These are phyloP conservation scores for Whitmania pigra DNA, from an alignment of 1,140 invertebrate genomes.

Conservation along the genomic window DNA sequence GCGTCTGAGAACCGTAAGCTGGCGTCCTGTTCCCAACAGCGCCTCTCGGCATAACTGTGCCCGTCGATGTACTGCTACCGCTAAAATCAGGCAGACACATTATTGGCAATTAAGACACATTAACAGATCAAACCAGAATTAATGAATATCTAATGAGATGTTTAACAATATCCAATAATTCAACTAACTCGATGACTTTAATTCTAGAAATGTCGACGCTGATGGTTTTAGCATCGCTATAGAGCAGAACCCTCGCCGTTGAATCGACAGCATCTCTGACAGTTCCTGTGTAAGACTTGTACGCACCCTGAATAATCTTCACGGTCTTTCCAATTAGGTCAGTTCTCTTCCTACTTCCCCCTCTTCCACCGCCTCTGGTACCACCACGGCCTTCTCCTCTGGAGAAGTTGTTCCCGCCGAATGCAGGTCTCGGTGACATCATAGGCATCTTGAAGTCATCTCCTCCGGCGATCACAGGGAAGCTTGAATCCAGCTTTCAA, in stretches of 20 bases:
- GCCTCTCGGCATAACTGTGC: background rate
- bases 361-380: constrained; percentile 15
- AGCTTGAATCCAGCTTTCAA: no score
- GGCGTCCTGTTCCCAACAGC: background rate
- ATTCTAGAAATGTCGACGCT: constrained; percentile 89
- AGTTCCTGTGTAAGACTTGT: constrained; percentile 68
- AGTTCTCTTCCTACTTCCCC: constrained; percentile 51
- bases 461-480: no score
- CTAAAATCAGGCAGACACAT: background rate
- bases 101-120: background rate
- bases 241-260: constrained; percentile 89
- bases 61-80: background rate
- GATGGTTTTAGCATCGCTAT: constrained; percentile 83
- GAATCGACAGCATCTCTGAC: constrained; percentile 79
- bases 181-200: constrained; percentile 37
- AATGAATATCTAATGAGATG: no score
- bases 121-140: no score
- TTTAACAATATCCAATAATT: background rate
- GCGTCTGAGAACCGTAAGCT: constrained; percentile 20
- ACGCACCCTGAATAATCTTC: constrained; percentile 88
- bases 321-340: constrained; percentile 84
- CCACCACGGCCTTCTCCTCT: constrained; percentile 29
- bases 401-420: constrained; percentile 55
- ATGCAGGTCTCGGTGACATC: constrained; percentile 73
- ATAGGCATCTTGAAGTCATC: constrained; percentile 47